phyloP scores from a whole-genome alignment of 2,797 vertebrate species.

The Mionectes olivaceus region DNA sequence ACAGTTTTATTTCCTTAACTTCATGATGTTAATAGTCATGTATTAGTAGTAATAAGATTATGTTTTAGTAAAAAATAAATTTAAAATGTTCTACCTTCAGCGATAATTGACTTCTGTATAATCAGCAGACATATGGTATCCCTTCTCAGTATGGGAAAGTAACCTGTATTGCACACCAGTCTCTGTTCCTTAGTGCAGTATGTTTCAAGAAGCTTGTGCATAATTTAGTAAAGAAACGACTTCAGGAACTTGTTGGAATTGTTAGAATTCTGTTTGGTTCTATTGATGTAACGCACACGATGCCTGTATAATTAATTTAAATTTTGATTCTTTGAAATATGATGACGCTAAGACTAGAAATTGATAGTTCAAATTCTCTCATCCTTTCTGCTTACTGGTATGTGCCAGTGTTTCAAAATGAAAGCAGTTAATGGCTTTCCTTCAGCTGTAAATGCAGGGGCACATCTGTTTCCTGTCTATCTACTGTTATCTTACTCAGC shows the following conservation, averaged over 20 bases:
- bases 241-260: not conserved
- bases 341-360: not conserved
- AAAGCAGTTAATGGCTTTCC: not conserved
- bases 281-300: not conserved
- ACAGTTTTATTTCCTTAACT: not conserved
- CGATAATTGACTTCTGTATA: not conserved
- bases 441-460: not conserved
- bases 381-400: not conserved
- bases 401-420: not conserved
- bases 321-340: not conserved
- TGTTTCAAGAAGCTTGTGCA: not conserved
- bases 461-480: not conserved
- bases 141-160: not conserved
- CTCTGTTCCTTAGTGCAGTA: not conserved
- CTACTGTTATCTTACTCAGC: not conserved
- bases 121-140: not conserved
- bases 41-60: not conserved
- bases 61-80: not conserved
- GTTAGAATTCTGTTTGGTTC: not conserved
- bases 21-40: not conserved
- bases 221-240: not conserved
- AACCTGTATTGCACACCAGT: not conserved
- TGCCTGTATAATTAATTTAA: not conserved
- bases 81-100: not conserved
- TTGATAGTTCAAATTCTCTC: not conserved